phyloP scores from a whole-genome alignment of 2,888 invertebrate species.

The Leptura quadrifasciata region DNA sequence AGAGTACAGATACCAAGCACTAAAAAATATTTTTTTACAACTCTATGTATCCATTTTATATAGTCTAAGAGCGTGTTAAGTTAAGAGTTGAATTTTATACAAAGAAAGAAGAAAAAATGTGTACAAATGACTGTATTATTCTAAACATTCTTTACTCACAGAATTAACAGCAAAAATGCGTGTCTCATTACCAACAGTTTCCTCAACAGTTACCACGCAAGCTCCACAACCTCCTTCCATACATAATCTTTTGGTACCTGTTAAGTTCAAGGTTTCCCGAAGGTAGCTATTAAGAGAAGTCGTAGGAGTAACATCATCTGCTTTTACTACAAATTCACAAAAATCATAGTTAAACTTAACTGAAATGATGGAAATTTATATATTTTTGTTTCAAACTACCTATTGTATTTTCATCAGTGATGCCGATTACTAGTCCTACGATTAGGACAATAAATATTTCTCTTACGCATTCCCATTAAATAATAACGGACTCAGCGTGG shows the following conservation, averaged over 20 bases:
- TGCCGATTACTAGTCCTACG: too few relatives aligned
- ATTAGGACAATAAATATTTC: too few relatives aligned
- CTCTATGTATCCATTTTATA: too few relatives aligned
- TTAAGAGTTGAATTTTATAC: not conserved
- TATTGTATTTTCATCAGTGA: too few relatives aligned
- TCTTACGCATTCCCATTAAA: too few relatives aligned
- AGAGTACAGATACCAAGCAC: slow-evolving; percentile 76
- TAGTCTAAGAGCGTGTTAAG: too few relatives aligned
- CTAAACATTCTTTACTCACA: slow-evolving; percentile 71
- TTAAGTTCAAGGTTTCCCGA: slow-evolving; percentile 77
- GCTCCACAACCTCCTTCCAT: slow-evolving; percentile 85
- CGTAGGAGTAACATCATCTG: slow-evolving; percentile 73
- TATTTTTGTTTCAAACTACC: too few relatives aligned
- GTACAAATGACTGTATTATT: too few relatives aligned
- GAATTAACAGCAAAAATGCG: slow-evolving; percentile 80
- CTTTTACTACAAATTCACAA: slow-evolving; percentile 63
- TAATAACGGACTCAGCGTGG: too few relatives aligned
- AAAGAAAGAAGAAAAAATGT: too few relatives aligned
- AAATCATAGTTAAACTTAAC: not conserved
- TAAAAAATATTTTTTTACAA: slow-evolving; percentile 58
- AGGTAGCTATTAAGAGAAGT: slow-evolving; percentile 81
- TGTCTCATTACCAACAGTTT: slow-evolving; percentile 73
- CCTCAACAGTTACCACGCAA: slow-evolving; percentile 77
- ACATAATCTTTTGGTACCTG: slow-evolving; percentile 84
- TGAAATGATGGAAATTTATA: too few relatives aligned